Evolutionary conservation across 2,888 invertebrate genomes (phyloP), one percentile per base, ranked within the genome.

Genomic region (Ectobius pallidus): DNA sequence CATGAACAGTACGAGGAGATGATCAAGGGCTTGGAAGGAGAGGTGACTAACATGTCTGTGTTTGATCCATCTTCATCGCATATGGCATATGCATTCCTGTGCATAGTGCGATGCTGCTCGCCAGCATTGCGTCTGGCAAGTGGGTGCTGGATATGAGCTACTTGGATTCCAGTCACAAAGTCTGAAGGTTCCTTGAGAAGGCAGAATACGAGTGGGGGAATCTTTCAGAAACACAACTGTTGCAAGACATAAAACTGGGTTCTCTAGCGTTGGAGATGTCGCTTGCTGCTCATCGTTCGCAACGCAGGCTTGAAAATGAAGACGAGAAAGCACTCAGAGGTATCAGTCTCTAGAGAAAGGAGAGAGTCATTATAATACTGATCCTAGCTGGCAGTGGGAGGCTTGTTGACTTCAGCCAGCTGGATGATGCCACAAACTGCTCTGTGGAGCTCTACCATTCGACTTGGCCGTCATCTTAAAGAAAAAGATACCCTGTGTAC

Each of bases 111-210:
- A 96, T 96, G 84, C 89, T 93, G 84, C 84, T 97, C 30, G 91
- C 92, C 0, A 91, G 92, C 73, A 89, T 97, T 74, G 96, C 97
- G 0, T 88, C 93, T 0, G 97, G 97, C 20, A 91, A 93, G 78
- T 97, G 96, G 96, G 88, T 97, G 14, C 83, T 97, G n/a, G 93
- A 94, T 78, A 87, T 90, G 1, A 88, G 89, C 0, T 97, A 95
- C 79, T 83, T 96, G 1, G 87, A 89, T 6, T 86, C 91, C 61
- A 93, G 92, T 71, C n/a, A n/a, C n/a, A n/a, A n/a, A n/a, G n/a
- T n/a, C n/a, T n/a, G n/a, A n/a, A n/a, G n/a, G n/a, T n/a, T 22
- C 11, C 30, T 58, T n/a, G 78, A 93, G 92, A 96, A 96, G 81
- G 92, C 93, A 78, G 86, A 89, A 0, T 94, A 87, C 81, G 96